These are phyloP conservation scores for Cerastis rubricosa DNA, from an alignment of 2,888 invertebrate species.

Conservation along the genomic window DNA sequence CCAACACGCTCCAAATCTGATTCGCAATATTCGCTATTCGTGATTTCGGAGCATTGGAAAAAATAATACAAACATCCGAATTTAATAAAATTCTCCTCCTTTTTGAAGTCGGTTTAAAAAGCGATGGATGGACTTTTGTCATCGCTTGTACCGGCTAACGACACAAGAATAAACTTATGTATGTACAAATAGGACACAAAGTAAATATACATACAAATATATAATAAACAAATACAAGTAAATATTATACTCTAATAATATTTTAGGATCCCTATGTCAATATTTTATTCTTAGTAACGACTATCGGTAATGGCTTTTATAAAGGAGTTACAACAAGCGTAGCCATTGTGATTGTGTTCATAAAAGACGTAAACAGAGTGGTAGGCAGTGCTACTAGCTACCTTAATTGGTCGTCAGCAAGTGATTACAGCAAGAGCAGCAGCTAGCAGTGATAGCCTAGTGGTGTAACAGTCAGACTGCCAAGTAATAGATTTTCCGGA, in stretches of 20 bases:
- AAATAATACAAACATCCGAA: too few relatives aligned
- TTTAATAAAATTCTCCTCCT: too few relatives aligned
- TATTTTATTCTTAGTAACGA: constrained; percentile 28
- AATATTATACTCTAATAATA: constrained; percentile 33
- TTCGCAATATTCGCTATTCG: constrained; percentile 38
- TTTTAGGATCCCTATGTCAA: constrained; percentile 24
- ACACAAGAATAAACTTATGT: constrained; percentile 29
- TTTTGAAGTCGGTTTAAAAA: neutral
- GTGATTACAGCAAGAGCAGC: too few relatives aligned
- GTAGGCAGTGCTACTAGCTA: neutral
- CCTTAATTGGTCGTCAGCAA: neutral
- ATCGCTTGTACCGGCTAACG: constrained; percentile 30
- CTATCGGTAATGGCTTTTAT: constrained; percentile 18
- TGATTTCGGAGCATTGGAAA: constrained; percentile 11
- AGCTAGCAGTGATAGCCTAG: too few relatives aligned
- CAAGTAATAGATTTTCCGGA: too few relatives aligned
- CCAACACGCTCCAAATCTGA: constrained; percentile 35
- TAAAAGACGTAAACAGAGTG: neutral
- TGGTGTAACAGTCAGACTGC: too few relatives aligned
- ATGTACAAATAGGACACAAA: constrained; percentile 15
- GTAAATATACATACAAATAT: constrained; percentile 19
- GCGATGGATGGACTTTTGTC: neutral
- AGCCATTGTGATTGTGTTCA: neutral
- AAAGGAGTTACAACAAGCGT: neutral
- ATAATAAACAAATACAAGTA: constrained; percentile 10